These are phyloP conservation scores for Troides oblongomaculatus DNA, from an alignment of 2,888 invertebrate species.

Conservation along the genomic window DNA sequence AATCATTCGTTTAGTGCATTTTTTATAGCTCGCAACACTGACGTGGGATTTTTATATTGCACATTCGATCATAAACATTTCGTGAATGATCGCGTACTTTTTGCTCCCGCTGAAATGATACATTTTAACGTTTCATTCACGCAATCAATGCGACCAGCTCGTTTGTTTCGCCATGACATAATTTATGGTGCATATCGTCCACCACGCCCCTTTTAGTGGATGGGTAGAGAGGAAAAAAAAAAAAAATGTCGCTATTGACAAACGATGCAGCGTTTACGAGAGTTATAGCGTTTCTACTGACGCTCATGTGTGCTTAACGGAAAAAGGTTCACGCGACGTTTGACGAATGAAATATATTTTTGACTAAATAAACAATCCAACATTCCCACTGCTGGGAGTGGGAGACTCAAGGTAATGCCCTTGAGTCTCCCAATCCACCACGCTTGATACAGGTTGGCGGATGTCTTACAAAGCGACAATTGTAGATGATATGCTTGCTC, in stretches of 20 bases:
- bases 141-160: conserved; percentile 36
- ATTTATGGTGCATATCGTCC: conserved; percentile 54
- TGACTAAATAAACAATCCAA: no score
- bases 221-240: conserved; percentile 25
- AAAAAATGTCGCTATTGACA: conserved; percentile 47
- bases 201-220: conserved; percentile 56
- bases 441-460: no score
- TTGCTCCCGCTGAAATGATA: conserved; percentile 31
- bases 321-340: conserved; percentile 34
- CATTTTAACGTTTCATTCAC: conserved; percentile 39
- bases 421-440: no score
- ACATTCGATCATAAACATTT: background rate
- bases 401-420: no score
- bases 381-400: no score
- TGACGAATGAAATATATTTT: conserved; percentile 13
- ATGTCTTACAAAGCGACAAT: no score
- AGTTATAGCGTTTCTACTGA: conserved; percentile 27
- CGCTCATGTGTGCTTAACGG: conserved; percentile 21
- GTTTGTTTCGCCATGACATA: conserved; percentile 57
- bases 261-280: conserved; percentile 31
- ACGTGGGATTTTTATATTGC: no score
- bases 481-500: no score
- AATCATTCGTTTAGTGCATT: no score
- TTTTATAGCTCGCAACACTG: no score
- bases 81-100: conserved; percentile 19